Base-by-base conservation (phyloP, 2,797 vertebrate species). In the Pseudochirops cupreus region DNA sequence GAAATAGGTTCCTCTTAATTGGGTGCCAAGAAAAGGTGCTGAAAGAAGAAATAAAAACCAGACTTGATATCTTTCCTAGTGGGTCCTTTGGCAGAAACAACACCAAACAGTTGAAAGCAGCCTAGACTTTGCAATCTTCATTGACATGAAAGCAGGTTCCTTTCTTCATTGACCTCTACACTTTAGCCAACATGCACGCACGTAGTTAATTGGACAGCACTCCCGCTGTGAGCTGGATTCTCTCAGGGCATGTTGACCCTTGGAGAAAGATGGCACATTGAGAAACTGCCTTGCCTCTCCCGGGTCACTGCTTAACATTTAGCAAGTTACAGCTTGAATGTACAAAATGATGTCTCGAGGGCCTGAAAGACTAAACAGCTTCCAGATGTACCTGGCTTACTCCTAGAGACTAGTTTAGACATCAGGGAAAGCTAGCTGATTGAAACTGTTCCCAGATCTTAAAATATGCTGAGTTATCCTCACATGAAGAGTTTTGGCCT, bases 41-140 rank as follows among this genome's bases (percentile, higher is more conserved):
- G 55, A 56, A 55, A 93, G 54, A 74, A 87, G 46, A 39, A 46
- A 82, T 10, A 56, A 74, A 46, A 87, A 29, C 26, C 92, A 39
- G n/a, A 31, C 3, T n/a, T 54, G 92, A 56, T 33, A 28, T 87
- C 52, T 46, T 26, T 82, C 57, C 62, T 16, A 46, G 31, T n/a
- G 54, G 53, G 67, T 54, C 92, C 67, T 56, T 87, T 39, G 54
- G 82, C 67, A 87, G 50, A 93, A 87, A 93, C 92, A 87, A 50
- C n/a, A 39, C 54, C 3, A 46, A 16, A 87, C 18, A 55, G 31
- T 16, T 16, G 26, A 67, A 31, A 31, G 46, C 46, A 82, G 26
- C 39, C 54, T 87, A 4, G 74, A 87, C 3, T 26, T 87, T 46
- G 4, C 18, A 29, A 54, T 67, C 62, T 39, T 10, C 31, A 0